Conservation (phyloP, 2,797 vertebrate genomes). For the Eulemur albifrons region DNA sequence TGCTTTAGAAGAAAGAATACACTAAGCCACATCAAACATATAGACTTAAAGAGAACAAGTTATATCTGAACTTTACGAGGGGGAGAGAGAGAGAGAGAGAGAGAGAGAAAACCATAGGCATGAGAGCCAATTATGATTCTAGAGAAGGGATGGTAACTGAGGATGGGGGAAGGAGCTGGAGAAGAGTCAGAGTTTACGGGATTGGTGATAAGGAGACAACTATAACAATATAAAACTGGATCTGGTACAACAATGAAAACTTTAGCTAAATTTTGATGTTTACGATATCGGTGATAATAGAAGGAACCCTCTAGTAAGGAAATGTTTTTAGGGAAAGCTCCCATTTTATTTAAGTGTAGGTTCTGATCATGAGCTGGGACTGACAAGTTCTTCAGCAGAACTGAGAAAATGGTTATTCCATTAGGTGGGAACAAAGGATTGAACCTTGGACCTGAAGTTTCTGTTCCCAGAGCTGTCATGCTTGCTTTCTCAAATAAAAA, state of each 20-base stretch:
- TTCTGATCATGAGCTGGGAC: not conserved
- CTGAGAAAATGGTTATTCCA: not conserved
- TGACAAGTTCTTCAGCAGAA: not conserved
- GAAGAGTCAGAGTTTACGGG: not conserved
- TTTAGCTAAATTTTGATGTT: not conserved
- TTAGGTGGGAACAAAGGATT: not conserved
- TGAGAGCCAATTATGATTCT: not conserved
- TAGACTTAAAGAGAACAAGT: not conserved
- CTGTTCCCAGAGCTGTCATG: not conserved
- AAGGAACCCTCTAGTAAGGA: not conserved
- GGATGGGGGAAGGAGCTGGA: rapidly evolving
- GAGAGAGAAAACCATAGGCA: not conserved
- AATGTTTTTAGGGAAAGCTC: not conserved
- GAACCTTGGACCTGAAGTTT: not conserved
- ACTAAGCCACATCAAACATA: not conserved
- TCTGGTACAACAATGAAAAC: not conserved
- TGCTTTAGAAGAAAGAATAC: not conserved
- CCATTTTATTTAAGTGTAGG: not conserved
- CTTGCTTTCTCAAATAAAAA: slow-evolving; percentile 17
- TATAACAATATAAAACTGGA: not conserved
- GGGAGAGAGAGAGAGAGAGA: too few relatives aligned
- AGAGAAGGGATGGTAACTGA: not conserved
- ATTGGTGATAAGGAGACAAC: not conserved
- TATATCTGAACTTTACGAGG: not conserved
- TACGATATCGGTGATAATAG: not conserved